These are phyloP conservation scores for Hypena proboscidalis DNA, from an alignment of 2,888 invertebrate genomes.

Conservation along the genomic window DNA sequence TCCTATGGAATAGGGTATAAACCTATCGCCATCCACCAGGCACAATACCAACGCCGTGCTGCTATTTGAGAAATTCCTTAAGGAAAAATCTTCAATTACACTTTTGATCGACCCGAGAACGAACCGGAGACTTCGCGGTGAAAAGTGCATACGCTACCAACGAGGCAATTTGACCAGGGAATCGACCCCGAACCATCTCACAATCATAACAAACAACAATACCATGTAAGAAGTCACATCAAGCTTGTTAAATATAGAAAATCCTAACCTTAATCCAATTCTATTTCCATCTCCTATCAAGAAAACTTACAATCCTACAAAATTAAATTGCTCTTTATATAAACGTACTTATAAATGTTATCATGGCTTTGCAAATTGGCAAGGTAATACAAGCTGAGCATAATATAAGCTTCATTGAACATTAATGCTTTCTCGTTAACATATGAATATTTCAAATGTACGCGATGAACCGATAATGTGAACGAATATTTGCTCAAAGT, in stretches of 20 bases:
- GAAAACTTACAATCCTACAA: constrained; percentile 15
- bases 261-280: background rate
- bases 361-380: constrained; percentile 46
- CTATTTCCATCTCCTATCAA: background rate
- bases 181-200: too few species aligned
- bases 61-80: too few species aligned
- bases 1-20: too few species aligned
- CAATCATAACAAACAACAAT: too few species aligned
- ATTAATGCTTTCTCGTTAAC: constrained; percentile 76
- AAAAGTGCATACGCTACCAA: too few species aligned
- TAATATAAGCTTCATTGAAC: constrained; percentile 73
- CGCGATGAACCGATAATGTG: constrained; percentile 77
- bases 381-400: constrained; percentile 40
- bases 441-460: constrained; percentile 83
- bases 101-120: too few species aligned
- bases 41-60: too few species aligned
- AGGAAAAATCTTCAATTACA: too few species aligned
- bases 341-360: constrained; percentile 27
- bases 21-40: too few species aligned
- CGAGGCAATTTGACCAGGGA: too few species aligned
- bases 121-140: too few species aligned
- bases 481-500: constrained; percentile 66
- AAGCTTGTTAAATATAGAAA: background rate
- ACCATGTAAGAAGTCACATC: too few species aligned
- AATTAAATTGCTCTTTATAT: constrained; percentile 26